Evolutionary conservation across 2,113 vertebrate genomes (phyloP), one percentile per base, ranked within the genome.

Genomic region (Dryoscopus gambensis): DNA sequence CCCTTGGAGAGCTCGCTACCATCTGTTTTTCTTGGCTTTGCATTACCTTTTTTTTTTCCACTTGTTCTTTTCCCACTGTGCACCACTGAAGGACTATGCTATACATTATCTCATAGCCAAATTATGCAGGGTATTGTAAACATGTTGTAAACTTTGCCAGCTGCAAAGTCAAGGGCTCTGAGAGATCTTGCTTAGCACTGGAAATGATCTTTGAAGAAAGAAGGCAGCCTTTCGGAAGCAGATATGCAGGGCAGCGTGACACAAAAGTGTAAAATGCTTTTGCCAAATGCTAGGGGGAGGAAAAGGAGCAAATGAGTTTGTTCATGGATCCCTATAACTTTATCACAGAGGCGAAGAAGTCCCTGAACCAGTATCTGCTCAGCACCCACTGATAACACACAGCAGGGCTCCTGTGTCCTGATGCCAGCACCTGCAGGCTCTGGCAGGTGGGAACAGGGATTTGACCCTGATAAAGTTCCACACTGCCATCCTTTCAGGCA

Each of bases 11-110:
- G 87, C 87, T 90, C 0, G 2, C 79, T 84, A 76, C 95, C 97
- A 97, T 95, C 96, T 97, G 97, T 90, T 97, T 97, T 95, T 94
- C 87, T 97, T 96, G 92, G 95, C 95, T 97, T 97, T 95, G 62
- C 55, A 60, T 90, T 91, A 89, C 94, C 65, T 80, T 86, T 88
- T 87, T 87, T 88, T 85, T 76, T 46, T 44, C 27, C 83, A 90
- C 87, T 97, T 93, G 87, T 89, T 96, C 91, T 93, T 96, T 87
- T 94, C 95, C 83, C 93, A 92, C 92, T 93, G 93, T 84, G 92
- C 65, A 57, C 62, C 87, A 70, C 42, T 76, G 94, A 96, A 93
- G 91, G 49, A 87, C 70, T 91, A 47, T 55, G 53, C 79, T 84
- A 56, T 91, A 86, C 90, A 83, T 89, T 97, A 93, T 94, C 90